Base-by-base conservation (phyloP, 2,888 invertebrate species). In the Liopterus haemorrhoidalis region DNA sequence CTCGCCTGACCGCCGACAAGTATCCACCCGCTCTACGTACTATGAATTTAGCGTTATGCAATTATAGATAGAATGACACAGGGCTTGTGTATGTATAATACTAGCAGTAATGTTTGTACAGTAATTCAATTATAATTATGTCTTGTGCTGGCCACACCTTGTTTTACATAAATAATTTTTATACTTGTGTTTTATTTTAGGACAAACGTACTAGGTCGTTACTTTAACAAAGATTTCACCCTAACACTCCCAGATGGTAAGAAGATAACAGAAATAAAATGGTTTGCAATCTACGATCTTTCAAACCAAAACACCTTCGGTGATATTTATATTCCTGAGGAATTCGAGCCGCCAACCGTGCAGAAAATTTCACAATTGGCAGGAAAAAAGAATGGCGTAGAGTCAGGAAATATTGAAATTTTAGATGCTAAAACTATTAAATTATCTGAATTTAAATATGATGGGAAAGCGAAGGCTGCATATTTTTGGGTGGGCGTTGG, bases 401-500 rank as follows among this genome's bases (percentile, higher is more conserved):
- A 78, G 52, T 88, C 88, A 37, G 81, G 74, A 36, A 74, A 81
- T 0, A 75, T 93, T 11, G 75, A 81, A 55, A 78, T 92, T 41
- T 57, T 89, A 9, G 90, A 93, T 62, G 83, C 91, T 1, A 85
- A 83, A 65, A 87, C 86, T 0, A 73, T 93, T 20, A 75, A 76
- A 21, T 79, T 93, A 55, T 78, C 81, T 1, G 79, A 85, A 57
- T 81, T 92, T 53, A 75, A 70, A 2, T 91, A 88, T 62, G 84
- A 90, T 65, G 88, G 89, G 4, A 70, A 70, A 49, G 86, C 85
- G 1, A 77, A 75, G 53, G 81, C 82, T 53, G 82, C 86, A 1
- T 86, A 83, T 66, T 92, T 93, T 69, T 90, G 88, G 87, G 81
- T 84, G 1, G 93, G 93, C 6, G 82, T 85, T 45, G 92, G 92